These are phyloP conservation scores for Onthophagus sagittarius DNA, from an alignment of 2,888 invertebrate genomes.

Conservation along the genomic window DNA sequence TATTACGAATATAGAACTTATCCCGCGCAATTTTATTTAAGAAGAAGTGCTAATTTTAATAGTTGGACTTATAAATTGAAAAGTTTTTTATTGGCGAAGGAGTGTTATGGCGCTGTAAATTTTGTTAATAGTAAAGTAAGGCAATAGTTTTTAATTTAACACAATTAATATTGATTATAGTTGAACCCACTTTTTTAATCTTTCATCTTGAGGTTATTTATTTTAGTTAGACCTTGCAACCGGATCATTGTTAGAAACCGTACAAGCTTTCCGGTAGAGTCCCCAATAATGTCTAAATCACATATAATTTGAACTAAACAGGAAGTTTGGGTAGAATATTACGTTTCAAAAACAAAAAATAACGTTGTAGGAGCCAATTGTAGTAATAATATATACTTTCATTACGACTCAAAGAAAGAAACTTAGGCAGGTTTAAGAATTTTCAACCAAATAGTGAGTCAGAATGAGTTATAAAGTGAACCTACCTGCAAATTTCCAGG, in stretches of 20 bases:
- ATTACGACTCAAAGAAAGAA: too few relatives aligned
- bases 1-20: slow-evolving; percentile 36
- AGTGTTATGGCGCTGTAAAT: slow-evolving; percentile 33
- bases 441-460: too few relatives aligned
- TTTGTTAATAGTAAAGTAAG: slow-evolving; percentile 33
- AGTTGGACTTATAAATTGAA: slow-evolving; percentile 41
- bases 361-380: too few relatives aligned
- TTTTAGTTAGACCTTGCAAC: background rate
- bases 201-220: background rate
- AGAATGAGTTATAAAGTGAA: too few relatives aligned
- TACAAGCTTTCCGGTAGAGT: background rate
- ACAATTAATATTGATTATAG: background rate
- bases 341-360: too few relatives aligned
- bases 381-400: too few relatives aligned
- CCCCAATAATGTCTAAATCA: too few relatives aligned
- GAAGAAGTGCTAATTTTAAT: slow-evolving; percentile 38
- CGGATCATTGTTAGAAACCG: background rate
- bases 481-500: too few relatives aligned
- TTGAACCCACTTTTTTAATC: background rate
- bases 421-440: too few relatives aligned
- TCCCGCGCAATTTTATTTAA: slow-evolving; percentile 40
- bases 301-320: too few relatives aligned
- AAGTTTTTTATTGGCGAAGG: slow-evolving; percentile 36
- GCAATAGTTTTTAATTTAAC: slow-evolving; percentile 7
- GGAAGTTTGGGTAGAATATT: too few relatives aligned